These are phyloP conservation scores for Ateles fusciceps DNA, from an alignment of 2,797 vertebrate genomes.

Conservation along the genomic window DNA sequence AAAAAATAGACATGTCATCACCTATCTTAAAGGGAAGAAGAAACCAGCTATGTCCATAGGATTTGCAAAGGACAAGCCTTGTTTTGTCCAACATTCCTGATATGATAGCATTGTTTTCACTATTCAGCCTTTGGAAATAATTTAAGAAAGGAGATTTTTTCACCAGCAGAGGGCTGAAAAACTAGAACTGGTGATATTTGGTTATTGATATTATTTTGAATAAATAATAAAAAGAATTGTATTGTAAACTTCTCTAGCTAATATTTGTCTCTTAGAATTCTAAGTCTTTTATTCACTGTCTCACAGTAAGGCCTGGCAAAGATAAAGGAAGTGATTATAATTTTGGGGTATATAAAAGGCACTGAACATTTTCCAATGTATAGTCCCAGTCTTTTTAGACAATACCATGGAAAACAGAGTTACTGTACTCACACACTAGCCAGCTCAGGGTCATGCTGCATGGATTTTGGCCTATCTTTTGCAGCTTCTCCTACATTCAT, in stretches of 20 bases:
- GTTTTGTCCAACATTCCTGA: background rate
- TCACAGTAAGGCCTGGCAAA: background rate
- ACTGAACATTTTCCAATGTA: background rate
- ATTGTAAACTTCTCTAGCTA: background rate
- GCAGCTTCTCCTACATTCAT: background rate
- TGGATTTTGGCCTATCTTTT: background rate
- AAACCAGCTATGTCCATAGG: background rate
- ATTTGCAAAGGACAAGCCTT: background rate
- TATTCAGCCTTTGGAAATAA: background rate
- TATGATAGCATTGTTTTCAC: background rate
- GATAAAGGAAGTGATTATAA: background rate
- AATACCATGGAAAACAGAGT: background rate
- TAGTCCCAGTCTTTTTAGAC: background rate
- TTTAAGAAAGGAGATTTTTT: slow-evolving; percentile 15
- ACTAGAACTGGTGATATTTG: background rate
- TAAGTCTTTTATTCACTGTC: background rate
- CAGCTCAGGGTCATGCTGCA: background rate
- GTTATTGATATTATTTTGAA: slow-evolving; percentile 23
- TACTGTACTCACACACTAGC: background rate
- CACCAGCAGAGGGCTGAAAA: background rate
- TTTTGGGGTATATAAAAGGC: background rate
- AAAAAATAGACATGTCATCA: background rate
- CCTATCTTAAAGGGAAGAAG: background rate
- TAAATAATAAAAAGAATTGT: background rate
- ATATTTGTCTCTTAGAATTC: background rate